Base-by-base conservation (phyloP, 2,113 vertebrate genomes). In the Rhea americana region DNA sequence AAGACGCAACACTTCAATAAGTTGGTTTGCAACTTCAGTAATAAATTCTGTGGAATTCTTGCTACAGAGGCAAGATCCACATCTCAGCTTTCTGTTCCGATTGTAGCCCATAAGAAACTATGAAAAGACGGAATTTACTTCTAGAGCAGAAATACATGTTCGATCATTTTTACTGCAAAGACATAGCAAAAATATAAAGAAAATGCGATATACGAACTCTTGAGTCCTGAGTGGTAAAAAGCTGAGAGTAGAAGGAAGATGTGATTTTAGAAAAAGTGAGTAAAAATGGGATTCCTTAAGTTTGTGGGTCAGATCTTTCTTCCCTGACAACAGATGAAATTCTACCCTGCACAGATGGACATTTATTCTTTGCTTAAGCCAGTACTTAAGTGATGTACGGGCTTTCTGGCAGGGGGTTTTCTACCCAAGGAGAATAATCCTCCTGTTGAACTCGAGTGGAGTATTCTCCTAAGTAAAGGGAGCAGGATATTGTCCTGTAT, bases 351-450 rank as follows among this genome's bases (percentile, higher is more conserved):
- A 89, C 81, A 95, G 86, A 94, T 90, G 90, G 90, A 95, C 81
- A 82, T 53, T 90, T 91, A 89, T 76, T 85, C 72, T 66, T 91
- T 55, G 82, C 67, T 89, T 91, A 58, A 94, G 89, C 78, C 92
- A 96, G 87, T 62, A 85, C 63, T 87, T 58, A 59, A 93, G 93
- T 77, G 72, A 94, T 95, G 94, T 82, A 82, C 63, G 7, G 91
- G 45, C 63, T 67, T 93, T 92, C 89, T 96, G 94, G 94, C 89
- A 93, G 71, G 55, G 85, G 82, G 74, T 28, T 26, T 93, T 78
- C 93, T 75, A 68, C 90, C 80, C 94, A 82, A 94, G 89, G 95
- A 96, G 88, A 95, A 96, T 92, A 94, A 94, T 91, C 84, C 86
- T 85, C 63, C 86, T 93, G 78, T 85, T 89, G 91, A 93, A 85